Evolutionary conservation across 64 coral and sea anemone genomes (phyloP).

Genomic region (Platygyra sinensis): DNA sequence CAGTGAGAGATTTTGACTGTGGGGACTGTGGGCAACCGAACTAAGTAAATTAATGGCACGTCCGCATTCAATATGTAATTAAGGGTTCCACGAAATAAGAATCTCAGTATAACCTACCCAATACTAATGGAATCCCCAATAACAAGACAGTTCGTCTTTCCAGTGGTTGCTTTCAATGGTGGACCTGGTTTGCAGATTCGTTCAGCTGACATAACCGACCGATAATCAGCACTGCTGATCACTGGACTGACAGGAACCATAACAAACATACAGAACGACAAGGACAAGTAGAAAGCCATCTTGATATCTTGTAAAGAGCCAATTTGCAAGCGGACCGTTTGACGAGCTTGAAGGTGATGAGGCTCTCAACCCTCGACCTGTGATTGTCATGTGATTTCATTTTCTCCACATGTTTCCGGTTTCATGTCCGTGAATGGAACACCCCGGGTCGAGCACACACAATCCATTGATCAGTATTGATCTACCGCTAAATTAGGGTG

Average conservation of each 20-base stretch:
- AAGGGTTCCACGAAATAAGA: neutral
- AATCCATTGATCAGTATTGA: too few relatives aligned
- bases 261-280: neutral
- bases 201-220: conserved; percentile 1
- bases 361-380: too few relatives aligned
- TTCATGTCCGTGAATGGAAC: too few relatives aligned
- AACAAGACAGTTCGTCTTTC: conserved; percentile 66
- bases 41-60: too few relatives aligned
- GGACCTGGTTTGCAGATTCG: conserved; percentile 87
- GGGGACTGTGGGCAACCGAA: too few relatives aligned
- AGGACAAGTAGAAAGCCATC: neutral
- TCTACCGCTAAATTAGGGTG: too few relatives aligned
- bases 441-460: too few relatives aligned
- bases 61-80: neutral
- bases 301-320: neutral
- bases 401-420: too few relatives aligned
- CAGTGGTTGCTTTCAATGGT: neutral
- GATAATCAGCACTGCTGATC: neutral
- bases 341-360: too few relatives aligned
- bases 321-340: too few relatives aligned
- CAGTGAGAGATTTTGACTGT: too few relatives aligned
- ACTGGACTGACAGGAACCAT: neutral
- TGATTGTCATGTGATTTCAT: too few relatives aligned
- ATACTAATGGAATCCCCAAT: conserved; percentile 91
- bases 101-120: conserved; percentile 41